A percentile compares a stretch with the other conserved stretches of the same genome.
Evolutionary conservation across 2,113 vertebrate species (phyloP).

Genomic region (Micronisus gabar): DNA sequence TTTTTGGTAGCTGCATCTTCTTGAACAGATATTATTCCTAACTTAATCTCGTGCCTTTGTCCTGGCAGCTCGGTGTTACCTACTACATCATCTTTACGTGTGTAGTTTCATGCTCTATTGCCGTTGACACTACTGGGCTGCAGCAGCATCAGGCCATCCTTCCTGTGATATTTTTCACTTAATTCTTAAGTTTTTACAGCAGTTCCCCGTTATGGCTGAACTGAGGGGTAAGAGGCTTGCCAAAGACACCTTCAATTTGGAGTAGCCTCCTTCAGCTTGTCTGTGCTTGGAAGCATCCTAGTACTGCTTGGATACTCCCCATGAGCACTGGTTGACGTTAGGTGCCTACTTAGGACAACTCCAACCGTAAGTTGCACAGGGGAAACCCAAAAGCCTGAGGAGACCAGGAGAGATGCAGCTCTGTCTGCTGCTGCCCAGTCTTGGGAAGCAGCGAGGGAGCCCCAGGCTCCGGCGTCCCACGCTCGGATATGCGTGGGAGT

Average conservation of each 20-base stretch:
- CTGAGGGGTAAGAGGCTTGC: background rate
- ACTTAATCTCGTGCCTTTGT: background rate
- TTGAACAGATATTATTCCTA: background rate
- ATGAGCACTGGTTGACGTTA: background rate
- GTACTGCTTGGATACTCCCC: background rate
- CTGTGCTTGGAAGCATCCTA: background rate
- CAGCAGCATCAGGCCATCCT: background rate
- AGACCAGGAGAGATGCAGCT: background rate
- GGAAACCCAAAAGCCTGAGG: background rate
- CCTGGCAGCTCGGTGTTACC: background rate
- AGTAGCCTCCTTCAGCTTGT: background rate
- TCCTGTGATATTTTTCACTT: background rate
- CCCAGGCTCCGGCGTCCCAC: background rate
- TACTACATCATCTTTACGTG: fast-evolving
- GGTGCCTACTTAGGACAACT: background rate
- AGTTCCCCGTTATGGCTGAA: background rate
- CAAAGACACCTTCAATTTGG: background rate
- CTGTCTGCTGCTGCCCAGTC: background rate
- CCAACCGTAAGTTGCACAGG: background rate
- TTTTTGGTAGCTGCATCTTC: background rate
- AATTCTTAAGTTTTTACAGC: background rate
- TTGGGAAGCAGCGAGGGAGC: background rate
- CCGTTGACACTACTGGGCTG: background rate
- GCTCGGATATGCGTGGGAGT: background rate
- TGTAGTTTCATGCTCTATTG: background rate